Evolutionary conservation across 1,140 invertebrate species (phyloP).

Genomic region (Drosophila kohkoa): DNA sequence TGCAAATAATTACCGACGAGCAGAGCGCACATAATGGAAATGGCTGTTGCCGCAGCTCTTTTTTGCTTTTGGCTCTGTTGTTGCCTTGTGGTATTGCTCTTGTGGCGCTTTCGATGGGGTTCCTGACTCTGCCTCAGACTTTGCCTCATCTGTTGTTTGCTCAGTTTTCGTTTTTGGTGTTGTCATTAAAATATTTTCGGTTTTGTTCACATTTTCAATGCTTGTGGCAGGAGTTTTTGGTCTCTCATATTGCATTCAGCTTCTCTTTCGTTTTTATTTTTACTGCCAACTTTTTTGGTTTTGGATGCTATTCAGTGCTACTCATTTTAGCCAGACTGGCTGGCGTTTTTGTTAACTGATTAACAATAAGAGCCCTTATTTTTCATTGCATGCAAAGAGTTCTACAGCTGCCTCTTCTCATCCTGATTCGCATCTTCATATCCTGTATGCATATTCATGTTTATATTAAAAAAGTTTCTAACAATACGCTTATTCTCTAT

Average conservation of each 20-base stretch:
- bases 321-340: constrained; percentile 52
- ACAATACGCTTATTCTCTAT: constrained; percentile 69
- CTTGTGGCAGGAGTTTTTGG: neutral
- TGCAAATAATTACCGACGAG: constrained; percentile 80
- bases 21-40: constrained; percentile 69
- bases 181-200: constrained; percentile 82
- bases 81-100: constrained; percentile 26
- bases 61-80: neutral
- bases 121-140: constrained; percentile 8
- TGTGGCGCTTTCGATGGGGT: constrained; percentile 33
- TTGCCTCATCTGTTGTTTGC: constrained; percentile 16
- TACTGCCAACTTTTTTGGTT: constrained; percentile 60
- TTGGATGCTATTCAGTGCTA: constrained; percentile 52
- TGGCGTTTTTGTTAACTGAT: constrained; percentile 75
- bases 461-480: constrained; percentile 82
- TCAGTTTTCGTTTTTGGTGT: constrained; percentile 52
- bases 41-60: constrained; percentile 33
- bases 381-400: constrained; percentile 27
- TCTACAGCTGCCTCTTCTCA: neutral
- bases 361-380: constrained; percentile 70
- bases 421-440: neutral
- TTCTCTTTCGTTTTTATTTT: constrained; percentile 20
- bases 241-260: constrained; percentile 14
- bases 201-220: constrained; percentile 71
- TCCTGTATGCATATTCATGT: constrained; percentile 64